Evolutionary conservation across 2,888 invertebrate species (phyloP).

Genomic region (Leucania comma): DNA sequence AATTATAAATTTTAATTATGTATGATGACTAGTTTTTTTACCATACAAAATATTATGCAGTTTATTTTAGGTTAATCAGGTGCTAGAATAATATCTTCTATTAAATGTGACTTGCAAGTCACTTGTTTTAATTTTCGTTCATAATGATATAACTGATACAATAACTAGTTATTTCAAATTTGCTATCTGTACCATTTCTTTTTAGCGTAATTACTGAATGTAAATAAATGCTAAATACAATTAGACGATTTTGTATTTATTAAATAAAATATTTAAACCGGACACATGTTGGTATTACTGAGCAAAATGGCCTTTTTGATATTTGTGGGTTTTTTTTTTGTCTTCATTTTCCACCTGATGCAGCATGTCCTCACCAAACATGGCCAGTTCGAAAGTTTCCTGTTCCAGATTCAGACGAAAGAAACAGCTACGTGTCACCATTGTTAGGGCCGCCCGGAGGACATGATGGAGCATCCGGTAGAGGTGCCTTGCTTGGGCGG

Average conservation of each 20-base stretch:
- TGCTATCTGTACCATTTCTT: not conserved
- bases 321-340: too few relatives aligned
- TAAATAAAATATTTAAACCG: conserved; percentile 32
- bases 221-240: conserved; percentile 24
- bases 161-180: conserved; percentile 12
- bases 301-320: too few relatives aligned
- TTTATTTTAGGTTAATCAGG: conserved; percentile 42
- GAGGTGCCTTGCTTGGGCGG: too few relatives aligned
- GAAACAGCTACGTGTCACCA: too few relatives aligned
- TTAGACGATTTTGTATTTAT: conserved; percentile 46
- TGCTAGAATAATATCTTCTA: conserved; percentile 28
- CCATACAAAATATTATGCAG: not conserved
- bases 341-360: too few relatives aligned
- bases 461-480: too few relatives aligned
- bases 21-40: conserved; percentile 21
- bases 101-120: not conserved
- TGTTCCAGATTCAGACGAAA: too few relatives aligned
- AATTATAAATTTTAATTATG: conserved; percentile 39
- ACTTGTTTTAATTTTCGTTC: not conserved
- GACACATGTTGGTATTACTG: conserved; percentile 4
- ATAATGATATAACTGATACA: not conserved
- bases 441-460: too few relatives aligned
- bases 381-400: too few relatives aligned
- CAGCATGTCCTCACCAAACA: too few relatives aligned
- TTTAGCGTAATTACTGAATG: conserved; percentile 6